Percentiles rank a stretch among this genome's conserved stretches.
Evolutionary conservation across 2,888 invertebrate species (phyloP).

Genomic region (Drosophila rellima): DNA sequence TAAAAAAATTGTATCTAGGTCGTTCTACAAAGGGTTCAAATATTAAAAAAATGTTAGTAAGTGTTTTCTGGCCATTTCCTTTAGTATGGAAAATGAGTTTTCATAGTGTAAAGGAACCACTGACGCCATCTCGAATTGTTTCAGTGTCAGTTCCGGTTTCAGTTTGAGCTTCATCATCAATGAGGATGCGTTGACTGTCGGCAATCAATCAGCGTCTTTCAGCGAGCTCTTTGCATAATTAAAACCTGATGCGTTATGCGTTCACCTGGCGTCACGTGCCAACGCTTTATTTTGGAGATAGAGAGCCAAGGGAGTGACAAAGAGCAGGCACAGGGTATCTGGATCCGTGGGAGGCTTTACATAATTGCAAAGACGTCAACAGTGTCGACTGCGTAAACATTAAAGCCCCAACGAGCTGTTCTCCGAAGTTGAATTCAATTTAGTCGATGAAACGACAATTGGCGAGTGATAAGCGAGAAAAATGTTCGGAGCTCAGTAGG

Average conservation of each 20-base stretch:
- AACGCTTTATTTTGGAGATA: constrained; percentile 16
- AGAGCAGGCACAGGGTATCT: not conserved
- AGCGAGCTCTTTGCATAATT: constrained; percentile 72
- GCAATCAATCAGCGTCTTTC: constrained; percentile 70
- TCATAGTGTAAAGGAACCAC: not conserved
- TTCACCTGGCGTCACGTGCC: constrained; percentile 40
- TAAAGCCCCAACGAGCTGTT: constrained; percentile 39
- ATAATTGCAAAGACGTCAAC: constrained; percentile 16
- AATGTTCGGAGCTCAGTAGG: not conserved
- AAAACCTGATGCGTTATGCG: constrained; percentile 74
- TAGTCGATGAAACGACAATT: constrained; percentile 75
- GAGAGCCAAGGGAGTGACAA: too few species aligned
- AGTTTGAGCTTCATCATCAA: constrained; percentile 36
- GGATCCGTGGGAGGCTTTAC: constrained; percentile 4
- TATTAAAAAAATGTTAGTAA: too few species aligned
- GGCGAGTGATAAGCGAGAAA: constrained; percentile 38
- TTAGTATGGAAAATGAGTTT: too few species aligned
- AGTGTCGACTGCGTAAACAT: constrained; percentile 37
- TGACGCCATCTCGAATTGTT: constrained; percentile 30
- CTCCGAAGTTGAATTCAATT: constrained; percentile 65
- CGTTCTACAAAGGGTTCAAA: too few species aligned
- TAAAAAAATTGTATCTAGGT: too few species aligned
- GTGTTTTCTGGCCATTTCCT: too few species aligned
- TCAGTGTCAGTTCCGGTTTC: constrained; percentile 19
- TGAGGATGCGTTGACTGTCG: constrained; percentile 48